Percentiles rank a stretch among this genome's conserved stretches.
Evolutionary conservation across 1,140 invertebrate genomes (phyloP).

Genomic region (Cylas formicarius): DNA sequence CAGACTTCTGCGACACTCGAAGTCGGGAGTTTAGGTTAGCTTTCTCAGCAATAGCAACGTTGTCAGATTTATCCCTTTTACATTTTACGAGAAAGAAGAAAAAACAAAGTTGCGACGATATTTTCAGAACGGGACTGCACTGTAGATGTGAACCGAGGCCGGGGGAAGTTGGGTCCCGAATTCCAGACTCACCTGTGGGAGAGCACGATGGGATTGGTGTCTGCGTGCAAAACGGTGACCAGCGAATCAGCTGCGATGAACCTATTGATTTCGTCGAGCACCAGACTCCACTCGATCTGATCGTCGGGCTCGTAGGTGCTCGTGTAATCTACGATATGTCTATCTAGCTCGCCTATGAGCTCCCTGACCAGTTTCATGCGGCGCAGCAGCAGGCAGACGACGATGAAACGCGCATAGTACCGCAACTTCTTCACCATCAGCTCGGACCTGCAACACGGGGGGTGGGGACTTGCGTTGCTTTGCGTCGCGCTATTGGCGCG

Average conservation of each 20-base stretch:
- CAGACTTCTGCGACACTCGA: no score
- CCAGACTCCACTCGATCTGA: constrained; percentile 91
- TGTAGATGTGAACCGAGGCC: no score
- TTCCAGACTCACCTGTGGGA: constrained; percentile 80
- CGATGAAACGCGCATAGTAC: constrained; percentile 95
- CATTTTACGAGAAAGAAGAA: no score
- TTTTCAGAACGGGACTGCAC: no score
- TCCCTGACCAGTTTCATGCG: constrained; percentile 92
- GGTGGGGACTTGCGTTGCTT: no score
- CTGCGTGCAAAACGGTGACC: constrained; percentile 78
- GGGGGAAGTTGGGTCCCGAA: no score
- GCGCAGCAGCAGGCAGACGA: constrained; percentile 89
- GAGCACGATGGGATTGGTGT: constrained; percentile 72
- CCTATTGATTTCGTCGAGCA: constrained; percentile 89
- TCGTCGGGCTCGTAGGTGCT: constrained; percentile 93
- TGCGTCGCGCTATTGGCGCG: no score
- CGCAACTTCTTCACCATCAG: constrained; percentile 96
- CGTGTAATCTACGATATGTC: constrained; percentile 89
- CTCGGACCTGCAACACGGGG: constrained; percentile 59
- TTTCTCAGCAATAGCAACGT: no score
- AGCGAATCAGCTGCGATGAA: constrained; percentile 91
- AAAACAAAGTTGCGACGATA: no score
- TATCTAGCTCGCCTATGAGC: constrained; percentile 83
- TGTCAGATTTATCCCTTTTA: no score
- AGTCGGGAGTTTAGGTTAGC: no score